phyloP scores from a whole-genome alignment of 2,797 vertebrate species.

The Allobates femoralis region DNA sequence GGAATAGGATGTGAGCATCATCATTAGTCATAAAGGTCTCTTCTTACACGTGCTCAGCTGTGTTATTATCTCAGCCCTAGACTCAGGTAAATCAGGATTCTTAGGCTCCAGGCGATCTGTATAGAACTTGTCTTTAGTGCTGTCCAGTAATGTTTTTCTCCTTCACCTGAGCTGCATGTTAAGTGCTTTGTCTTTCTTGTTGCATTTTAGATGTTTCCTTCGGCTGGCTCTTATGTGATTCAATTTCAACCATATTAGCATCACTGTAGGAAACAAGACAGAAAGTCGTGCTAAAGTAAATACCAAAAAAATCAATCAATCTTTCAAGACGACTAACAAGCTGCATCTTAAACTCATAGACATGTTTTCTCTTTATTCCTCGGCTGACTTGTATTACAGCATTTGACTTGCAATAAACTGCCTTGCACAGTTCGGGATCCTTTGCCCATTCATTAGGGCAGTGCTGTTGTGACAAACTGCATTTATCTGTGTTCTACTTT shows the following conservation, averaged over 20 bases:
- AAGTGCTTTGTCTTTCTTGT: conserved; percentile 38
- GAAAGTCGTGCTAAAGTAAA: conserved; percentile 43
- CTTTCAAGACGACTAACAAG: conserved; percentile 32
- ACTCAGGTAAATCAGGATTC: conserved; percentile 23
- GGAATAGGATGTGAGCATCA: background rate
- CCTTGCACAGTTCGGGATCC: background rate
- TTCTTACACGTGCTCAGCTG: conserved; percentile 14
- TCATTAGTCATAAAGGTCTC: conserved; percentile 33
- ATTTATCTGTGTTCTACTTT: background rate
- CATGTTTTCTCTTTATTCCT: conserved; percentile 33
- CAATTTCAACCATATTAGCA: conserved; percentile 52
- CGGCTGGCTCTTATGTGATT: conserved; percentile 39
- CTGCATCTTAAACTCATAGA: conserved; percentile 22
- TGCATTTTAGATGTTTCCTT: conserved; percentile 45
- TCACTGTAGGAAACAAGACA: conserved; percentile 48
- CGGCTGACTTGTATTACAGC: background rate
- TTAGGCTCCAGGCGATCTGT: conserved; percentile 9
- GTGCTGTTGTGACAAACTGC: background rate
- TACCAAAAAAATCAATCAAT: conserved; percentile 45
- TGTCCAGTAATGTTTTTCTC: conserved; percentile 33
- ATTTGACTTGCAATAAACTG: conserved; percentile 13
- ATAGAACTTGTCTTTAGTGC: conserved; percentile 40
- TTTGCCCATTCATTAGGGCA: conserved; percentile 16
- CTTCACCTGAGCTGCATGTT: conserved; percentile 43
- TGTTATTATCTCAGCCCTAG: conserved; percentile 19